Base-by-base conservation (phyloP, 1,140 invertebrate genomes). In the Apis dorsata region DNA sequence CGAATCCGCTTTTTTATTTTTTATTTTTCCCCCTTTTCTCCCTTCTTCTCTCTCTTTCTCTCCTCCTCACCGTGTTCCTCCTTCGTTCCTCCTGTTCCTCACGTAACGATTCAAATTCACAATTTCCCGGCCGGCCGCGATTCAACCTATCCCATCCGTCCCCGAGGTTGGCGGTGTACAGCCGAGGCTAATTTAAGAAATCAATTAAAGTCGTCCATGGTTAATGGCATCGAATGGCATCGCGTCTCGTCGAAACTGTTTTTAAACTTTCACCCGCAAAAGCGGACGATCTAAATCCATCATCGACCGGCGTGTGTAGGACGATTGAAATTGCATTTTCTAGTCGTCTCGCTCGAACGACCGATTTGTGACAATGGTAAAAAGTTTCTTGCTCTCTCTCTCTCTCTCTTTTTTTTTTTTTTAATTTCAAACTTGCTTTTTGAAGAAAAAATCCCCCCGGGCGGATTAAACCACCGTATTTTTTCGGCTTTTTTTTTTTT, bases 121-220 rank as follows among this genome's bases (percentile, higher is more conserved):
- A 44, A 44, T 34, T 79, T 79, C 51, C 60, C 62, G 44, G 49
- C 7, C 17, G 57, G 49, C 70, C 79, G 53, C 84, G 51, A 85
- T 85, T 78, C n/a, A 10, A 72, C 15, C 63, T 60, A n/a, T 21
- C 28, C 34, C 0, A 4, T 21, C 28, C 28, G 51, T 66, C 62
- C 62, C 55, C n/a, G 51, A 55, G 34, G 12, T 0, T 19, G 3
- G 17, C 17, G 9, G 9, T 24, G 15, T 28, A 3, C 53, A n/a
- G 34, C 34, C 75, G 79, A 76, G 21, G 62, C 62, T 65, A 89
- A 88, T 88, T 88, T 83, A 79, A 79, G 79, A 57, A 90, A 90
- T 88, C 85, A 88, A 89, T 90, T 88, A 89, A 90, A 85, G 62
- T 51, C 68, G 62, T 55, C 34, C 28, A 80, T 75, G 81, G 71